Conservation (phyloP, 2,888 invertebrate genomes). For the Stegophylla sp. region DNA sequence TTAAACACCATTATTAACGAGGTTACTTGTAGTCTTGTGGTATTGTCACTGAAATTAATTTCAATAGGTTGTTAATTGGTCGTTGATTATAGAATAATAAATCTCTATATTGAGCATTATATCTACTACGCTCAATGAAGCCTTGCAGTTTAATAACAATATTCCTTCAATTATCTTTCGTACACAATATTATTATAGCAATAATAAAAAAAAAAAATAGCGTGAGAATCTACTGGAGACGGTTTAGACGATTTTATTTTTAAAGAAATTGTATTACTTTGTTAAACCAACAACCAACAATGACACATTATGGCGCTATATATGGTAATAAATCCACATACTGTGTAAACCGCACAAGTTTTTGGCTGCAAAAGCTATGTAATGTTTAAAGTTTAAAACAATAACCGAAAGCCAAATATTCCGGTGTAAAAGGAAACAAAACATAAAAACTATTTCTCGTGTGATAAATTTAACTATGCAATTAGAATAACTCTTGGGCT, state of each 20-base stretch:
- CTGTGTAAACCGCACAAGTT: slow-evolving; percentile 32
- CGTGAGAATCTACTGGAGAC: not conserved
- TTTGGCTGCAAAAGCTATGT: slow-evolving; percentile 22
- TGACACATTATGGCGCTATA: slow-evolving; percentile 14
- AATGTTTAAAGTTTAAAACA: slow-evolving; percentile 50
- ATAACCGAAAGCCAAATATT: slow-evolving; percentile 31
- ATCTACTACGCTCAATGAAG: too few species aligned
- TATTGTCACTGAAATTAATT: too few species aligned
- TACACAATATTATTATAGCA: too few species aligned
- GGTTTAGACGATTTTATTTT: not conserved
- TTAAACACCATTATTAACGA: too few species aligned
- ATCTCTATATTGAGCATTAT: too few species aligned
- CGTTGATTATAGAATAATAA: too few species aligned
- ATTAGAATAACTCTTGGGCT: slow-evolving; percentile 13
- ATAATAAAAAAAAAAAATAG: too few species aligned
- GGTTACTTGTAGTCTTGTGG: too few species aligned
- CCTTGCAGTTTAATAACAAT: too few species aligned
- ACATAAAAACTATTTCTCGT: slow-evolving; percentile 2
- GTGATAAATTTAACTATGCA: slow-evolving; percentile 19
- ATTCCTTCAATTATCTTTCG: too few species aligned
- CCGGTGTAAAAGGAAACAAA: slow-evolving; percentile 4
- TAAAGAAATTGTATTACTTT: not conserved
- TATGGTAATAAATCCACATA: slow-evolving; percentile 31
- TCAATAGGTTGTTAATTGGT: too few species aligned
- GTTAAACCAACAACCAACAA: slow-evolving; percentile 2